A percentile compares a stretch with the other conserved stretches of the same genome.
Evolutionary conservation across 37 sponge, comb jelly and placozoan genomes (phyloP).

Genomic region (Aphrocallistes beatrix): DNA sequence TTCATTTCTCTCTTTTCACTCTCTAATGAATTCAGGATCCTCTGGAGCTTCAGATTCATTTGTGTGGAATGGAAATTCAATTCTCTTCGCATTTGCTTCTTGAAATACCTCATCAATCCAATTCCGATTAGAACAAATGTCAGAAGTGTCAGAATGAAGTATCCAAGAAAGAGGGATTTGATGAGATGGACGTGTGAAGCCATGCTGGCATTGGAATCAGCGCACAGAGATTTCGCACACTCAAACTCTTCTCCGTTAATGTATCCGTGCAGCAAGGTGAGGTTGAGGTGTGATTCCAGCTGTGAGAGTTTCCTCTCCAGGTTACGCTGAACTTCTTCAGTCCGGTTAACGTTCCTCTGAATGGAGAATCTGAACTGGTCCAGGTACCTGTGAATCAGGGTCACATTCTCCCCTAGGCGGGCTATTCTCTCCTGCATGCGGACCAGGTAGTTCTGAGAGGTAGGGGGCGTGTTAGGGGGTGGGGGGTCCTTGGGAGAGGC

Average conservation of each 20-base stretch:
- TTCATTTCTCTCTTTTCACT: background rate
- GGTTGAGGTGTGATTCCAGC: conserved; percentile 3
- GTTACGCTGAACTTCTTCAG: conserved; percentile 46
- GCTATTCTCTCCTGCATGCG: conserved; percentile 61
- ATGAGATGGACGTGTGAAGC: background rate
- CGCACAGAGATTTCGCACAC: background rate
- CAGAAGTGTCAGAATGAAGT: background rate
- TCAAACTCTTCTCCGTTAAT: background rate
- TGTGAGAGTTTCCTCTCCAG: conserved; percentile 35
- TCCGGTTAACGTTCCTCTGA: conserved; percentile 59
- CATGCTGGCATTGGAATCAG: background rate
- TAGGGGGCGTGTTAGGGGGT: background rate
- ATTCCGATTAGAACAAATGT: background rate
- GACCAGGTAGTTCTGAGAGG: conserved; percentile 28
- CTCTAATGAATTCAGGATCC: background rate
- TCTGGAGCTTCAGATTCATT: background rate
- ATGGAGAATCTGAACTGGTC: conserved; percentile 51
- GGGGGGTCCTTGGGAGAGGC: conserved; percentile 5
- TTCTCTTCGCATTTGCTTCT: background rate
- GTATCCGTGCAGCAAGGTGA: background rate
- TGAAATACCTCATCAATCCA: background rate
- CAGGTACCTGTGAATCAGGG: conserved; percentile 55
- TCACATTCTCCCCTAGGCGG: conserved; percentile 61
- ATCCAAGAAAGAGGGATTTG: background rate
- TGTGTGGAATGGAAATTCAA: background rate